These are phyloP conservation scores for Aphis gossypii DNA, from an alignment of 1,140 invertebrate species.

Conservation along the genomic window DNA sequence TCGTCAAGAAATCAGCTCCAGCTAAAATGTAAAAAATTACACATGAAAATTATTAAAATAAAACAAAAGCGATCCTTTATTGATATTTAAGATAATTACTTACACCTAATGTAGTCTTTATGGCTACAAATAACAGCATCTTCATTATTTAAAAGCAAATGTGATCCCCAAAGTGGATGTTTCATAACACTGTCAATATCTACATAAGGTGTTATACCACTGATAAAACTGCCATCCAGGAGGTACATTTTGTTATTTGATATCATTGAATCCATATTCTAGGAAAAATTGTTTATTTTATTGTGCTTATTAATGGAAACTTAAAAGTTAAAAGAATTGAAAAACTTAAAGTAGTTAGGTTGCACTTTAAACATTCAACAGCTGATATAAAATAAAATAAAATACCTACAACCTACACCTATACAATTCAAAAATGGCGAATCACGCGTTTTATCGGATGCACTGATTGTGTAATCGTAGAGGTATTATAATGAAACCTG, in stretches of 20 bases:
- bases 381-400: background rate
- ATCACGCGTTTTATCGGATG: no score
- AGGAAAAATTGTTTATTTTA: background rate
- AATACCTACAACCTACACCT: no score
- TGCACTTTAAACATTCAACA: background rate
- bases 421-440: no score
- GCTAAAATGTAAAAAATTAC: constrained; percentile 66
- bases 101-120: constrained; percentile 75
- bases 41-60: background rate
- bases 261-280: background rate
- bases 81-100: constrained; percentile 62
- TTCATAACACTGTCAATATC: constrained; percentile 69
- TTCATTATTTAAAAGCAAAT: constrained; percentile 76
- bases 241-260: constrained; percentile 56
- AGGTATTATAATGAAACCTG: no score
- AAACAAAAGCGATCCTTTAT: background rate
- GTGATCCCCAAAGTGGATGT: constrained; percentile 80
- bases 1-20: constrained; percentile 84
- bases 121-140: constrained; percentile 78
- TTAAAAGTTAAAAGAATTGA: no score
- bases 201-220: constrained; percentile 76
- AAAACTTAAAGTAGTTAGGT: background rate
- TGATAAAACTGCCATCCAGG: constrained; percentile 81
- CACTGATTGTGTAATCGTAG: no score
- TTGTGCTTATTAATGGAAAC: no score